Evolutionary conservation across 2,888 invertebrate species (phyloP), one percentile per base, ranked within the genome.

Genomic region (Eupsilia transversa): DNA sequence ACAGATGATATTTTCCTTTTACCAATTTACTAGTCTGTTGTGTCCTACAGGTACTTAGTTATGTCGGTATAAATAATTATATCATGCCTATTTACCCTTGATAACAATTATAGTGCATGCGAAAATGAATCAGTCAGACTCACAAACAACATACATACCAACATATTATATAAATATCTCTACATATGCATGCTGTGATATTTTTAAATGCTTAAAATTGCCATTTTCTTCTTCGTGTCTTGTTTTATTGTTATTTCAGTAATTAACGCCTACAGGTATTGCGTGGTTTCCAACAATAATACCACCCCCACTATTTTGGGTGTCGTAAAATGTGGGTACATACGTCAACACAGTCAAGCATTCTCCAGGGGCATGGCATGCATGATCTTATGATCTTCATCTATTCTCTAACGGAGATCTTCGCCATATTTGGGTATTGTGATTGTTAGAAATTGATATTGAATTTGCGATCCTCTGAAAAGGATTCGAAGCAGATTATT

Each of bases 51-150:
- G 12, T 20, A 9, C 38, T 17, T 41, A 33, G 27, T 65, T 66
- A 33, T 23, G 17, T 77, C 54, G 64, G n/a, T 70, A 35, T 38
- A 27, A 12, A 38, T 10, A 43, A 38, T 14, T 73, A 67, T 74
- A 74, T 76, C 65, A 52, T 49, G 5, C 5, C 12, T 85, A 69
- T 83, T 74, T 81, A 66, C 60, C 17, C 38, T 20, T 74, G 84
- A 81, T 81, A 86, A 86, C 64, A 79, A 77, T 33, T 49, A 49
- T 73, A 60, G 41, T 52, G 35, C 43, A 33, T 68, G n/a, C 59
- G 61, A 65, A 33, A 77, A 60, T 86, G 81, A 84, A 60, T 86
- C 79, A 84, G 63, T 65, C 46, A 35, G 61, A 0, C 17, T 17
- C 1, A 61, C 30, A 60, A 79, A 76, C 66, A 68, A 63, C 43